A percentile compares a stretch with the other conserved stretches of the same genome.
Evolutionary conservation across 2,113 vertebrate genomes (phyloP).

Genomic region (Cyrtonyx montezumae): DNA sequence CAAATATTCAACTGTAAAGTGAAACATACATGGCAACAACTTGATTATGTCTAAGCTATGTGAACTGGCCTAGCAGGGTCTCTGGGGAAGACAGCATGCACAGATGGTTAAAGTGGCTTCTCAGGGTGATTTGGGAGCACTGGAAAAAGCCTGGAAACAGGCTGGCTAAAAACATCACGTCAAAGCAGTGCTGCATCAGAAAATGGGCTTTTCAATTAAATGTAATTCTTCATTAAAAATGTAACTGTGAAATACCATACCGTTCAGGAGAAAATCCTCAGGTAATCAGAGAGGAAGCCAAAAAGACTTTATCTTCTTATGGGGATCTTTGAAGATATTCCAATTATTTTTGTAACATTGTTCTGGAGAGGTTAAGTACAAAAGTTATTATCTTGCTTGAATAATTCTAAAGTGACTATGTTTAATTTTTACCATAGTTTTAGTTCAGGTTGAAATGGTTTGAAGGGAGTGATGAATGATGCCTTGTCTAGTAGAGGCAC

Average conservation of each 20-base stretch:
- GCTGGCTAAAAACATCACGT: not conserved
- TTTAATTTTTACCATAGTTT: constrained; percentile 1
- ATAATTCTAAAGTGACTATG: not conserved
- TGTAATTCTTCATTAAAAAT: not conserved
- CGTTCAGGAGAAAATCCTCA: not conserved
- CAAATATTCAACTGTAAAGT: not conserved
- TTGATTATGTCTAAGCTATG: not conserved
- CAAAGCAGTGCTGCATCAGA: not conserved
- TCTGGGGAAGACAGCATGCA: rapidly evolving
- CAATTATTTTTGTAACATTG: not conserved
- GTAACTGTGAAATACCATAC: not conserved
- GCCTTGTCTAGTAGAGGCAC: not conserved
- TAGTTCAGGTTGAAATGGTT: not conserved
- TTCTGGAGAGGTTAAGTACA: not conserved
- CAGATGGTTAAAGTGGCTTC: not conserved
- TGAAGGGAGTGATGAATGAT: not conserved
- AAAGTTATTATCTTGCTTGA: not conserved
- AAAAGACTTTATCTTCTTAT: not conserved
- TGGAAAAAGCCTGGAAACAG: not conserved
- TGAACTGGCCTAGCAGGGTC: not conserved
- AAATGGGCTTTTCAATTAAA: not conserved
- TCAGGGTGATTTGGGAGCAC: not conserved
- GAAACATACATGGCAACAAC: not conserved
- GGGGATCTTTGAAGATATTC: not conserved
- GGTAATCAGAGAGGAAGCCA: not conserved